Evolutionary conservation across 2,113 vertebrate genomes (phyloP).

Genomic region (Chlamydotis undulata): DNA sequence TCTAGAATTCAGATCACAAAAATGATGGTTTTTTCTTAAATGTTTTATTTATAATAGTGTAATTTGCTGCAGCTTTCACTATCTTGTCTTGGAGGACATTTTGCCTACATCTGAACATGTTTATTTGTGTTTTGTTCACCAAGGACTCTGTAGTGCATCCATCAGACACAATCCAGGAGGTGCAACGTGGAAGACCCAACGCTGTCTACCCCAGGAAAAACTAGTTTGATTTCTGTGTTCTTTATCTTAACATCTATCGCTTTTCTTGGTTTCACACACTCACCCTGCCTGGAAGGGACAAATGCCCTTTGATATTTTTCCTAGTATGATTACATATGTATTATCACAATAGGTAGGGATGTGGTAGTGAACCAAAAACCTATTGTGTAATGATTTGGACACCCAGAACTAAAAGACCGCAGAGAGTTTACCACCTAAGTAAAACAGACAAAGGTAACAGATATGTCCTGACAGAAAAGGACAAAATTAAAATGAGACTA

Average conservation of each 20-base stretch:
- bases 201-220: neutral
- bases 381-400: neutral
- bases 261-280: neutral
- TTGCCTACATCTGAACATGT: neutral
- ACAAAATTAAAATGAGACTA: neutral
- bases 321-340: neutral
- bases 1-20: neutral
- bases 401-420: neutral
- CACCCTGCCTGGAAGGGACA: neutral
- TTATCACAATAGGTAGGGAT: neutral
- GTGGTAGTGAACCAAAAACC: neutral
- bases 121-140: neutral
- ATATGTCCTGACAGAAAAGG: neutral
- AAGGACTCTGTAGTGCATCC: accelerated
- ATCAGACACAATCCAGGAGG: neutral
- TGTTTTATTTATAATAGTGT: neutral
- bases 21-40: neutral
- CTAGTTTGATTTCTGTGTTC: accelerated
- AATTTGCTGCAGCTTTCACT: neutral
- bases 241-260: neutral
- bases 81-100: neutral
- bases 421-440: neutral
- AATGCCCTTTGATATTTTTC: neutral
- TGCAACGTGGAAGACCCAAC: neutral
- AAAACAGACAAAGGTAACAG: neutral